These are phyloP conservation scores for Dinomys branickii DNA, from an alignment of 2,113 vertebrate species.

Conservation along the genomic window DNA sequence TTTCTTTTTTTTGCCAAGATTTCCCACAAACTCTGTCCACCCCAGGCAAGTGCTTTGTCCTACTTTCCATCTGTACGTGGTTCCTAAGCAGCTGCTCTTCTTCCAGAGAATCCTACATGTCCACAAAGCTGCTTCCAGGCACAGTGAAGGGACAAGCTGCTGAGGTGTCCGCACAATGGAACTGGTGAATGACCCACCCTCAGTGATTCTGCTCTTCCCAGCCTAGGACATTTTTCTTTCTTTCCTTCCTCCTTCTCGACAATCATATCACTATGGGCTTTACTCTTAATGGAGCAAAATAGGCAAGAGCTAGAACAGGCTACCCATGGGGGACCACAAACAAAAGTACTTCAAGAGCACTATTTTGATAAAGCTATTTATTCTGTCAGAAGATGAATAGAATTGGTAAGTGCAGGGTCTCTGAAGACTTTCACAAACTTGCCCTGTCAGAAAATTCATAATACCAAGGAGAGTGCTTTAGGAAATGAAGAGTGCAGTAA, in stretches of 20 bases:
- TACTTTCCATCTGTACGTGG: not conserved
- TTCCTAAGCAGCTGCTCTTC: not conserved
- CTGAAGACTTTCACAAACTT: constrained; percentile 69
- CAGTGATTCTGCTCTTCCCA: not conserved
- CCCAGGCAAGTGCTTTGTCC: not conserved
- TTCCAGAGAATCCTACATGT: not conserved
- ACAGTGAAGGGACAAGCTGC: not conserved
- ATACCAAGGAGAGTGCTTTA: constrained; percentile 71
- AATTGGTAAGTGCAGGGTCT: constrained; percentile 68
- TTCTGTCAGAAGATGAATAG: constrained; percentile 73
- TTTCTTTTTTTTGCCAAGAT: not conserved
- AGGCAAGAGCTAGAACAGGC: constrained; percentile 35
- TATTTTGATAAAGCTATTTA: constrained; percentile 74
- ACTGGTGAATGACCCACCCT: not conserved
- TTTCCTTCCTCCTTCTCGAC: not conserved
- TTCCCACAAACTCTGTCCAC: not conserved
- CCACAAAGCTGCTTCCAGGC: not conserved
- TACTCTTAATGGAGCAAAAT: constrained; percentile 32
- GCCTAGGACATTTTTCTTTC: not conserved
- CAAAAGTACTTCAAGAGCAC: constrained; percentile 61
- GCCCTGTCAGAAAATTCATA: constrained; percentile 73
- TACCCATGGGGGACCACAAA: constrained; percentile 56
- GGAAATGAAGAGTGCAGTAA: constrained; percentile 56
- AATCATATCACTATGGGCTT: constrained; percentile 39
- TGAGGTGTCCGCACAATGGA: not conserved